phyloP scores from a whole-genome alignment of 2,888 invertebrate genomes.

The Atrina japonica region DNA sequence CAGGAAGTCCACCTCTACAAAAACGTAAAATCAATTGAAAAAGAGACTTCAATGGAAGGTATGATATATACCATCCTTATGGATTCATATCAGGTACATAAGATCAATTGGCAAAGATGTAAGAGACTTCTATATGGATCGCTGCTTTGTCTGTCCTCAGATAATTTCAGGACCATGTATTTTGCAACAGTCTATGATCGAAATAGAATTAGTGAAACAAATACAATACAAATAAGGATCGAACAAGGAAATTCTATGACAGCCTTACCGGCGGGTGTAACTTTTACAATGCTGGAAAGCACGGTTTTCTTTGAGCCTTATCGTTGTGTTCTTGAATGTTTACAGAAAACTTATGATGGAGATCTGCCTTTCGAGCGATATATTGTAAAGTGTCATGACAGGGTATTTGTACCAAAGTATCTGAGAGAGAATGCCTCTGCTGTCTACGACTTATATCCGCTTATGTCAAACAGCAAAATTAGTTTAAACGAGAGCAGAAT shows the following conservation, averaged over 20 bases:
- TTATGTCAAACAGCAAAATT: too few species aligned
- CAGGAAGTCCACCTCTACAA: slow-evolving; percentile 55
- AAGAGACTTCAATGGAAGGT: slow-evolving; percentile 48
- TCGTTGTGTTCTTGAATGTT: slow-evolving; percentile 86
- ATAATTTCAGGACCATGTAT: slow-evolving; percentile 86
- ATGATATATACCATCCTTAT: slow-evolving; percentile 49
- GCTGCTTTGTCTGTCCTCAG: slow-evolving; percentile 87
- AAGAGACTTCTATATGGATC: slow-evolving; percentile 87
- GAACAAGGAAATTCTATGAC: not conserved
- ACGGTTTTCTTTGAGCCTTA: slow-evolving; percentile 92
- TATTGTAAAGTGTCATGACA: slow-evolving; percentile 54
- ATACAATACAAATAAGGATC: slow-evolving; percentile 16
- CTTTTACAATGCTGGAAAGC: slow-evolving; percentile 90
- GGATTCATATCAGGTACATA: slow-evolving; percentile 31
- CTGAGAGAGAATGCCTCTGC: too few species aligned
- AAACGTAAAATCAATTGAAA: slow-evolving; percentile 25
- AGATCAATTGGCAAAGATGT: slow-evolving; percentile 80
- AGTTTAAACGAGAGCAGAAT: too few species aligned
- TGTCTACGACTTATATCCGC: too few species aligned
- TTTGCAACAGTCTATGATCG: slow-evolving; percentile 84
- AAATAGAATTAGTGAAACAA: not conserved
- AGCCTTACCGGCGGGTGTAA: slow-evolving; percentile 84
- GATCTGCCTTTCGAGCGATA: slow-evolving; percentile 62
- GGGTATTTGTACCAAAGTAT: too few species aligned
- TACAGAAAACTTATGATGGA: slow-evolving; percentile 83